phyloP scores from a whole-genome alignment of 2,888 invertebrate genomes.

The Latrodectus hesperus region DNA sequence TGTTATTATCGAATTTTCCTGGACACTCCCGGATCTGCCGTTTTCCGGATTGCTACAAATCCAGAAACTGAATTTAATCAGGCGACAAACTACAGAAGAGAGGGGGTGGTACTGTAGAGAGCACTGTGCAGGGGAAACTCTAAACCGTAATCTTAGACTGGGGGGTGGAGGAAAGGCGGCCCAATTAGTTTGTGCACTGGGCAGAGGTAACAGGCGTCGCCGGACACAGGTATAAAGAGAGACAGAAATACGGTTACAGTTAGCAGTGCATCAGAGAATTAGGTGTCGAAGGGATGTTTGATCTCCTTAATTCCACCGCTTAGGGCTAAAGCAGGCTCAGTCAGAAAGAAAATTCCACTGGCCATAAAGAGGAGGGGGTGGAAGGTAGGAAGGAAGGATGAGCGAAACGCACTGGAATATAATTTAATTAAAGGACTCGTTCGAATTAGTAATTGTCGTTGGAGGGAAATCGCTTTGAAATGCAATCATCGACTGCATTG shows the following conservation, averaged over 20 bases:
- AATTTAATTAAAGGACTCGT: too few species aligned
- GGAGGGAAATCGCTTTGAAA: too few species aligned
- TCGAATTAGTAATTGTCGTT: too few species aligned
- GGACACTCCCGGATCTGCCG: neutral
- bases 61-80: conserved; percentile 1
- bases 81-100: neutral
- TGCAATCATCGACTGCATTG: too few species aligned
- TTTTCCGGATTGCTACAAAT: neutral
- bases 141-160: neutral
- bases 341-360: conserved; percentile 1
- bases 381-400: neutral
- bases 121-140: too few species aligned
- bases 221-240: neutral
- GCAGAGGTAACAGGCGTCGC: conserved; percentile 4
- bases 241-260: neutral
- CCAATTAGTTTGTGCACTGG: conserved; percentile 40
- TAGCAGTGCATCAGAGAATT: conserved; percentile 15
- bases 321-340: neutral
- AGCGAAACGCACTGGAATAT: too few species aligned
- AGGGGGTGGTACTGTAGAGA: neutral
- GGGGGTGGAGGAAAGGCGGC: neutral
- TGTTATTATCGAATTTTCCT: neutral
- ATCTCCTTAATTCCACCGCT: neutral
- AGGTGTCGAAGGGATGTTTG: conserved; percentile 9
- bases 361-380: neutral